Conservation (phyloP, 35 echinoderm and acorn worm genomes). For the Strongylocentrotus purpuratus region DNA sequence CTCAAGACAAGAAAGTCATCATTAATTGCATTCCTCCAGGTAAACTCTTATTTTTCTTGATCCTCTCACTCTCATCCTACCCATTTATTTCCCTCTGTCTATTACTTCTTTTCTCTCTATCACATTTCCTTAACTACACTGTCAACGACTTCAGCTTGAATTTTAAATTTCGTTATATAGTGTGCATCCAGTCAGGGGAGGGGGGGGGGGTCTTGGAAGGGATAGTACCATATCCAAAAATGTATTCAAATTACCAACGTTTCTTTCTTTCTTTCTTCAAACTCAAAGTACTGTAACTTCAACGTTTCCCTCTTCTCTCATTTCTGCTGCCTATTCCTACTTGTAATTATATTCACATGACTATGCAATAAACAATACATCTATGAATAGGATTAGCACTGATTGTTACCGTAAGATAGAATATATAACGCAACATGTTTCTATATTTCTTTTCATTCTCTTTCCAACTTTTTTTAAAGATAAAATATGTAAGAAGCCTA, state of each 20-base stretch:
- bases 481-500: neutral
- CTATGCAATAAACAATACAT: too few species aligned
- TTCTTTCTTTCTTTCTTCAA: too few species aligned
- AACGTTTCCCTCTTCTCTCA: neutral
- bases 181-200: neutral
- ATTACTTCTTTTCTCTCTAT: neutral
- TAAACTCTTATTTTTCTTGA: neutral
- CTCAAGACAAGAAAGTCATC: neutral
- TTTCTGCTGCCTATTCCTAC: too few species aligned
- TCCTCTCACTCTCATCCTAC: neutral
- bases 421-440: too few species aligned
- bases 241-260: too few species aligned
- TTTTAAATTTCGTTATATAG: too few species aligned
- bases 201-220: conserved; percentile 14
- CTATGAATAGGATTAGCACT: too few species aligned
- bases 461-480: neutral
- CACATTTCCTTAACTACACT: neutral
- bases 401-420: too few species aligned
- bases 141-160: too few species aligned
- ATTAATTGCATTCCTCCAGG: conserved; percentile 20
- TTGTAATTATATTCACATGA: too few species aligned
- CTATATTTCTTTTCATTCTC: neutral
- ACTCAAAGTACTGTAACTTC: too few species aligned
- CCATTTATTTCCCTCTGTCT: neutral
- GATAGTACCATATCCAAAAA: too few species aligned